phyloP scores from a whole-genome alignment of 37 sponge, comb jelly and placozoan genomes.

The Cliona cf. orientalis region DNA sequence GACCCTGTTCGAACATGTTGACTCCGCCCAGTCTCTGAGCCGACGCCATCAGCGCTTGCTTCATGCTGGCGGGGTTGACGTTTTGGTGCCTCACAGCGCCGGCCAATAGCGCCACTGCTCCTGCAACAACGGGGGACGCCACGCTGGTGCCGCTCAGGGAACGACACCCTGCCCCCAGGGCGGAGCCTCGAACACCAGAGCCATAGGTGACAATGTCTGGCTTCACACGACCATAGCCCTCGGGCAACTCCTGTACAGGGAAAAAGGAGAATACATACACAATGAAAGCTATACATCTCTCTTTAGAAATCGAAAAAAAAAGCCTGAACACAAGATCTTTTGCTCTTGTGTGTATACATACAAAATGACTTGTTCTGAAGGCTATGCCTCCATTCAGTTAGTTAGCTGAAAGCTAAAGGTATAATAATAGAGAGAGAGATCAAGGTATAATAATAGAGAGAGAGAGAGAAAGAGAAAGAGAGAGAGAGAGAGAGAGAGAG shows the following conservation, averaged over 20 bases:
- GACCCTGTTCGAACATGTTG: conserved; percentile 99
- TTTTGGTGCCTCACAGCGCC: conserved; percentile 69
- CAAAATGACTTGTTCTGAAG: background rate
- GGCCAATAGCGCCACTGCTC: conserved; percentile 89
- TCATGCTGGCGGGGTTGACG: conserved; percentile 98
- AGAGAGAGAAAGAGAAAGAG: too few species aligned
- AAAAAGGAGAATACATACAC: too few species aligned
- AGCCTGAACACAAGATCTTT: too few species aligned
- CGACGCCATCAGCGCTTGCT: conserved; percentile 94
- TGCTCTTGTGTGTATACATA: too few species aligned
- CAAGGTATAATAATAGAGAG: too few species aligned
- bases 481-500: too few species aligned
- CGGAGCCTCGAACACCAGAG: conserved; percentile 95
- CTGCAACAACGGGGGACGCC: conserved; percentile 98
- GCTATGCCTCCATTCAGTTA: background rate
- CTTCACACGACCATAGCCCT: conserved; percentile 97
- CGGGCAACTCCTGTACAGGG: conserved; percentile 85
- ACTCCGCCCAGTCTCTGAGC: conserved; percentile 81
- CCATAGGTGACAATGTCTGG: conserved; percentile 99
- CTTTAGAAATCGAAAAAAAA: too few species aligned
- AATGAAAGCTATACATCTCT: background rate
- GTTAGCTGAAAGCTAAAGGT: too few species aligned
- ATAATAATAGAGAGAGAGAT: too few species aligned
- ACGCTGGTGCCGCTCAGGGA: conserved; percentile 99
- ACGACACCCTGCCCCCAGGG: conserved; percentile 83